phyloP scores from a whole-genome alignment of 2,113 vertebrate genomes.

The Epinephelus cyanopodus region DNA sequence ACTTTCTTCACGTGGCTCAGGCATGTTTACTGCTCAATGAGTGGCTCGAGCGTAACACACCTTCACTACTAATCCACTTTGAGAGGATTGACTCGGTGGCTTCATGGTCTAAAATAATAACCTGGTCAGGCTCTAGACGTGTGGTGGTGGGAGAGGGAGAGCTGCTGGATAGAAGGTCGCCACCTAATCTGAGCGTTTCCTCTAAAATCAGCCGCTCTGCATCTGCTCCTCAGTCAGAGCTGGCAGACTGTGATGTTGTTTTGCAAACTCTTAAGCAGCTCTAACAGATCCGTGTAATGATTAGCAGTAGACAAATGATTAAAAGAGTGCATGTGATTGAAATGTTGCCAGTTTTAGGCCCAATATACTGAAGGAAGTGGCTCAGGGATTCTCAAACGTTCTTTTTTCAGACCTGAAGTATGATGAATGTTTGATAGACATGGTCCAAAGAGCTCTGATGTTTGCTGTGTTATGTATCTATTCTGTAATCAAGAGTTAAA shows the following conservation, averaged over 20 bases:
- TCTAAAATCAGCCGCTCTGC: background rate
- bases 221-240: background rate
- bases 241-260: background rate
- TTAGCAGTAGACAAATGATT: conserved; percentile 25
- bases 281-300: background rate
- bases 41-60: conserved; percentile 31
- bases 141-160: conserved; percentile 42
- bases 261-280: conserved; percentile 31
- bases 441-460: background rate
- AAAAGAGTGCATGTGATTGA: conserved; percentile 15
- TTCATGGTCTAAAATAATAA: conserved; percentile 56
- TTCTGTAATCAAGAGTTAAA: background rate
- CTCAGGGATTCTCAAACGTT: background rate
- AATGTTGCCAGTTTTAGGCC: conserved; percentile 9
- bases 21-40: conserved; percentile 47
- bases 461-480: background rate
- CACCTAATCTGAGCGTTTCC: conserved; percentile 23
- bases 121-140: conserved; percentile 44
- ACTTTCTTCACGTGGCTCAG: conserved; percentile 28
- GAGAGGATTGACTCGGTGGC: conserved; percentile 69
- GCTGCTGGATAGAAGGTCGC: conserved; percentile 18
- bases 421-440: background rate
- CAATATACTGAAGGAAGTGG: background rate
- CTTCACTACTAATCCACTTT: conserved; percentile 71
- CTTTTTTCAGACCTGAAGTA: background rate